phyloP scores from a whole-genome alignment of 2,888 invertebrate genomes.

The Microctonus brassicae region DNA sequence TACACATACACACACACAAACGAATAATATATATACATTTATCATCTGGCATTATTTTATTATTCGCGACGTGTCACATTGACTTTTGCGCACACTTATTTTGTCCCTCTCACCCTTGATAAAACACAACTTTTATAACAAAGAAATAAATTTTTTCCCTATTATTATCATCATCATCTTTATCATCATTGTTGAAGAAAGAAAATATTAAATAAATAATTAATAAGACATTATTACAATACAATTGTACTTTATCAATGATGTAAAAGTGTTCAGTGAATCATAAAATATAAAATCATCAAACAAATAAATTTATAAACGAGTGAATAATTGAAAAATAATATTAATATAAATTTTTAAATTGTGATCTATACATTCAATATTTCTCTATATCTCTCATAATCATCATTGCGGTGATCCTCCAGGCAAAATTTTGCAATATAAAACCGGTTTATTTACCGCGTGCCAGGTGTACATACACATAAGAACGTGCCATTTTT shows the following conservation, averaged over 20 bases:
- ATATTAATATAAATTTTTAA: background rate
- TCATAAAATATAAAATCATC: background rate
- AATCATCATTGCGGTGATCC: slow-evolving; percentile 19
- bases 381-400: slow-evolving; percentile 18
- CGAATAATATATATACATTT: slow-evolving; percentile 1
- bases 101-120: background rate
- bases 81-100: slow-evolving; percentile 36
- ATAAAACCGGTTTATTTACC: slow-evolving; percentile 16
- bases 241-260: background rate
- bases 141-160: background rate
- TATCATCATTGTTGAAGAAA: no score
- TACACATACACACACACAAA: slow-evolving; percentile 10
- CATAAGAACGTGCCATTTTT: slow-evolving; percentile 10
- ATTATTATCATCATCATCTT: background rate
- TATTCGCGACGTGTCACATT: slow-evolving; percentile 20
- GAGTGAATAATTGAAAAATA: background rate
- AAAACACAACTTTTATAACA: background rate
- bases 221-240: background rate
- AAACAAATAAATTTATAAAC: background rate
- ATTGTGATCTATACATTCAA: background rate
- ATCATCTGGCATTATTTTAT: slow-evolving; percentile 9
- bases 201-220: background rate
- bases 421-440: slow-evolving; percentile 15
- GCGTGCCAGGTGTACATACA: slow-evolving; percentile 36
- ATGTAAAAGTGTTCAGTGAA: slow-evolving; percentile 1